Base-by-base conservation (phyloP, 2,797 vertebrate species). In the Limnodromus scolopaceus region DNA sequence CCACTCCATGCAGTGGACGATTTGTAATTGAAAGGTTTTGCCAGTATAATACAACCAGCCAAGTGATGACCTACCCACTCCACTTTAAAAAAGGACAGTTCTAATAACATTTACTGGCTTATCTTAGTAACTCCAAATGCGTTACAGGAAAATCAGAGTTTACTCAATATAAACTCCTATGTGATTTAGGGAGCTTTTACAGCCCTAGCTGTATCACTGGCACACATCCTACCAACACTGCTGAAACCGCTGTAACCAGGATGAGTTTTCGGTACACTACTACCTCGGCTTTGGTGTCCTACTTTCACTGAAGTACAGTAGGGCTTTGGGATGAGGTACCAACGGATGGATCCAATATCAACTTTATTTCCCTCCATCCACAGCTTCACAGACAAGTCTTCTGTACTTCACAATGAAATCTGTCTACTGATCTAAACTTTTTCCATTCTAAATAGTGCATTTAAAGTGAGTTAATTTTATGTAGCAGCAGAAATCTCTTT, bases 341-440 rank as follows among this genome's bases (percentile, higher is more conserved):
- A 0, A 46, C 0, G 0, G 71, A 71, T 3, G 28, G 48, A 13
- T 77, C 68, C 30, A 91, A 72, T 0, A 0, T 4, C 12, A 25
- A 27, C 32, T 61, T 87, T 12, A 8, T 45, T 55, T 49, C 18
- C 11, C 17, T 22, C 24, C 18, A 60, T 30, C 48, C 48, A 55
- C 28, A 74, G 51, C 17, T 58, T 69, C 55, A 68, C 17, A 88
- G 55, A 51, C 18, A 32, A 84, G 9, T 58, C 69, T 84, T 68
- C 28, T 70, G 16, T 53, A 64, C 23, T 58, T 64, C 34, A 60
- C 23, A 45, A 64, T 39, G 53, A 70, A 64, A 92, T 36, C 9
- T 23, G 64, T 34, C 24, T 49, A 75, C 19, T 13, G 3, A 84
- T 28, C 5, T 51, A 68, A 84, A 49, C 11, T 43, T 71, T 36